phyloP scores from a whole-genome alignment of 2,888 invertebrate species.

The Parasteatoda lunata region DNA sequence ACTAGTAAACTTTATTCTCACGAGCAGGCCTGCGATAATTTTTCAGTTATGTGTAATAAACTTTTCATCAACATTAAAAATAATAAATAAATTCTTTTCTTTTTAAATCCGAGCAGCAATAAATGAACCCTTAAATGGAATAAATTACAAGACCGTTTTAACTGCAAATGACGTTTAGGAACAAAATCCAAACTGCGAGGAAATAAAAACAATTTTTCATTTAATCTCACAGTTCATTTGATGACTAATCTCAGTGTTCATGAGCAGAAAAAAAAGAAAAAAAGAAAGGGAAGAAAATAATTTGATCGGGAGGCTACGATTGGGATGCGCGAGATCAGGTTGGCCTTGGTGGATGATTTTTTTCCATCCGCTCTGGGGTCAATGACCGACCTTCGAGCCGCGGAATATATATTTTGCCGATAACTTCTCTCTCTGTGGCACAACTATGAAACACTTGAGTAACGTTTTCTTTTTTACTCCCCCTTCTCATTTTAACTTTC shows the following conservation, averaged over 20 bases:
- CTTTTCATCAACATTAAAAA: no score
- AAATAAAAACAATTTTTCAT: no score
- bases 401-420: slow-evolving; percentile 25
- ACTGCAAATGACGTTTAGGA: no score
- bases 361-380: slow-evolving; percentile 19
- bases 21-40: no score
- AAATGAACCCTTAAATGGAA: no score
- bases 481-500: slow-evolving; percentile 23
- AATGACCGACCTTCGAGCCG: slow-evolving; percentile 58
- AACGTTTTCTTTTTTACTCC: slow-evolving; percentile 23
- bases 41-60: no score
- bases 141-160: no score
- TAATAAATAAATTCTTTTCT: no score
- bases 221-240: no score
- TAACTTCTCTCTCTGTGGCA: slow-evolving; percentile 28
- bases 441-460: slow-evolving; percentile 38
- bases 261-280: background rate
- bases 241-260: background rate
- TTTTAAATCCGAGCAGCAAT: no score
- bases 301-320: background rate
- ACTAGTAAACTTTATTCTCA: no score
- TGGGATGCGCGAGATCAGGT: slow-evolving; percentile 8
- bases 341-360: slow-evolving; percentile 45
- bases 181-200: no score
- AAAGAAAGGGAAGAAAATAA: background rate